These are phyloP conservation scores for Lethrus apterus DNA, from an alignment of 1,140 invertebrate genomes.

Conservation along the genomic window DNA sequence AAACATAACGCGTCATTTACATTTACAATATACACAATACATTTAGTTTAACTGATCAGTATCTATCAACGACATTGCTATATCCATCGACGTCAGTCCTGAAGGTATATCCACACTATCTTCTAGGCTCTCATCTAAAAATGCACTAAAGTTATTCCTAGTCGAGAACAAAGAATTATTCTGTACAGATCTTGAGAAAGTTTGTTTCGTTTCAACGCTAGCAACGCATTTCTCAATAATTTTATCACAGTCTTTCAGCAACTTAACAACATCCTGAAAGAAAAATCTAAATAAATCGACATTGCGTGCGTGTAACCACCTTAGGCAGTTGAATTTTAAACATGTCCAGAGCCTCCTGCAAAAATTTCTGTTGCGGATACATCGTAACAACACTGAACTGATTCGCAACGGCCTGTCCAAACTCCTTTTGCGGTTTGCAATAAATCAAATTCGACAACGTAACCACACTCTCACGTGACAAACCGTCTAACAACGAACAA, in stretches of 20 bases:
- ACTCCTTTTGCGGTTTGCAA: slow-evolving; percentile 16
- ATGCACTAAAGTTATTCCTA: slow-evolving; percentile 7
- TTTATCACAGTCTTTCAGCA: slow-evolving; percentile 23
- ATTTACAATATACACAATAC: too few species aligned
- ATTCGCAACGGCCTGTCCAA: slow-evolving; percentile 28
- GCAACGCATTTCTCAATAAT: slow-evolving; percentile 19
- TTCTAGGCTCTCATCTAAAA: slow-evolving; percentile 22
- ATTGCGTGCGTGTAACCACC: slow-evolving; percentile 19
- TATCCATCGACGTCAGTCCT: slow-evolving; percentile 21
- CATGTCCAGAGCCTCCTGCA: slow-evolving; percentile 25
- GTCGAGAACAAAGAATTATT: neutral
- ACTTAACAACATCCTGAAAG: slow-evolving; percentile 22
- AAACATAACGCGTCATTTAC: too few species aligned
- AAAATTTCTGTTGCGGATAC: slow-evolving; percentile 27
- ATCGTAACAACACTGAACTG: slow-evolving; percentile 27
- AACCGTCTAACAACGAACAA: slow-evolving; percentile 51
- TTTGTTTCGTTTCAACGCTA: slow-evolving; percentile 14
- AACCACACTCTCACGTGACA: slow-evolving; percentile 50
- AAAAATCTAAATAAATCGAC: slow-evolving; percentile 1
- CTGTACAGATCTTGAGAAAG: slow-evolving; percentile 7
- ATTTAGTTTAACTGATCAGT: slow-evolving; percentile 30
- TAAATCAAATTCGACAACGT: slow-evolving; percentile 51
- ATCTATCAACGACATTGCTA: slow-evolving; percentile 30
- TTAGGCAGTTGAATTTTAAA: slow-evolving; percentile 24
- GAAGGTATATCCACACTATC: slow-evolving; percentile 17